Base-by-base conservation (phyloP, 2,113 vertebrate species). In the Sciurus niger region DNA sequence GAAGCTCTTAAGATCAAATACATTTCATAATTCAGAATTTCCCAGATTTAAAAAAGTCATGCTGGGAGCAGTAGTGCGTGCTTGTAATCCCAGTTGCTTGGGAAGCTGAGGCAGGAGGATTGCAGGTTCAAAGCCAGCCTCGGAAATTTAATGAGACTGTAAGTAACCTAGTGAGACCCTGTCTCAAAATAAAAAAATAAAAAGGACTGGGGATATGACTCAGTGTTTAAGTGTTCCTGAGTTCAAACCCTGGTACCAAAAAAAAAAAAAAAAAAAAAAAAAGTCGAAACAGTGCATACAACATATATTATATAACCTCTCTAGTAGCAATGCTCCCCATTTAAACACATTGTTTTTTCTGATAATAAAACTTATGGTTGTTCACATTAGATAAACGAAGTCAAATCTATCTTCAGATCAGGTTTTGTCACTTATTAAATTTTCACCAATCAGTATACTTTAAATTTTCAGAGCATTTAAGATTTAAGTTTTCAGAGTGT, bases 21-120 rank as follows among this genome's bases (percentile, higher is more conserved):
- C 5, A 55, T 40, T 55, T 94, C 58, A n/a, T 79, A 84, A 79
- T 94, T 94, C 14, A 43, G 58, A 76, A 87, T 87, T 87, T 63
- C 68, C 20, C 7, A 37, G 28, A 72, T 77, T 82, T 92, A 18
- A 53, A 78, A 46, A 90, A 37, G 48, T 83, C 78, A 8, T 22
- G 18, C 6, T 22, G 55, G 17, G 55, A 58, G 55, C 55, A 58
- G 20, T 58, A 20, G 55, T 58, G 20, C 55, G 22, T 58, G 55
- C 55, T 20, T 58, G 20, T 58, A 58, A 58, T 58, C 55, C 55
- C 55, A 58, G 55, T 22, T 20, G 20, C 55, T 22, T 58, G 55
- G 55, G 55, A 58, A 18, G 55, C 55, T 58, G 55, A 58, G 1
- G 55, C 55, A 58, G 55, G 20, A 58, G 55, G 55, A 58, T 24